Evolutionary conservation across 2,113 vertebrate genomes (phyloP).

Genomic region (Dicerorhinus sumatrensis): DNA sequence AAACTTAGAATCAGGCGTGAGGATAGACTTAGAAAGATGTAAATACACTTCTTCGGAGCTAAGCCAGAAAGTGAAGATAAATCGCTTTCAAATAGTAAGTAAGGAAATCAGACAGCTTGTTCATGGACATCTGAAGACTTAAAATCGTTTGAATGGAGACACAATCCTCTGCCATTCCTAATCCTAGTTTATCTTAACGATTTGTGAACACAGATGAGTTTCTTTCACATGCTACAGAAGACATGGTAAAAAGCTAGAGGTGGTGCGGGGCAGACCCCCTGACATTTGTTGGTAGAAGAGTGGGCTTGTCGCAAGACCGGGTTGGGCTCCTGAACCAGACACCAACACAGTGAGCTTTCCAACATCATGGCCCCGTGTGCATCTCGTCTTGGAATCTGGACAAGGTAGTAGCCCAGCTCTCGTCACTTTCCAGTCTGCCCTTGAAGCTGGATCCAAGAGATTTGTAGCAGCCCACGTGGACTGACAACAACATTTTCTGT

Average conservation of each 20-base stretch:
- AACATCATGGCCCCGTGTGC: rapidly evolving
- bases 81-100: background rate
- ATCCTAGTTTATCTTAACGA: background rate
- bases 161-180: background rate
- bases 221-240: background rate
- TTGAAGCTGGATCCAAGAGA: background rate
- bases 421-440: background rate
- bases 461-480: background rate
- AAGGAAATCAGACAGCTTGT: background rate
- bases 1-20: background rate
- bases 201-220: background rate
- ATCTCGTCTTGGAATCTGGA: background rate
- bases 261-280: background rate
- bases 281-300: background rate
- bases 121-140: background rate
- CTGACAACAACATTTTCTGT: background rate
- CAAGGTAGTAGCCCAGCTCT: background rate
- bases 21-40: background rate
- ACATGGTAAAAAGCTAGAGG: background rate
- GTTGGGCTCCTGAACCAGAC: background rate
- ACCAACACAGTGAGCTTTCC: background rate
- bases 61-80: background rate
- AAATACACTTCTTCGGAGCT: background rate
- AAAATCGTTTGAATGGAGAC: background rate
- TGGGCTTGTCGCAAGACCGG: background rate